Percentiles rank a stretch among this genome's conserved stretches.
Evolutionary conservation across 1,140 invertebrate genomes (phyloP).

Genomic region (Chironomus striatipennis): DNA sequence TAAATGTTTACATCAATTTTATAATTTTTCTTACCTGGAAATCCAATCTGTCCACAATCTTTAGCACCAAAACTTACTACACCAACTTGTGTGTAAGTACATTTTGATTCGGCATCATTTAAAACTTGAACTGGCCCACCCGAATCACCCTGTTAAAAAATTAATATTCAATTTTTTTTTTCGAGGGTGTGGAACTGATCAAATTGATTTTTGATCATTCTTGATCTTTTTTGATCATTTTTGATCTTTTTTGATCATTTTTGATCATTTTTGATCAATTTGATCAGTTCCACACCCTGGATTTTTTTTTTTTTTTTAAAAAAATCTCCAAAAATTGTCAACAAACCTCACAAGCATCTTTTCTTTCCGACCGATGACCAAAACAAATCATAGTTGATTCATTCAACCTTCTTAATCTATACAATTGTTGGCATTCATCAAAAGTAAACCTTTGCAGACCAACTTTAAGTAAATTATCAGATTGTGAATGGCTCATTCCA

Average conservation of each 20-base stretch:
- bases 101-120: constrained; percentile 30
- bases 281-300: too few species aligned
- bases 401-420: background rate
- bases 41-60: constrained; percentile 29
- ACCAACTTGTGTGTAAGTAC: constrained; percentile 33
- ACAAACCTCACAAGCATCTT: background rate
- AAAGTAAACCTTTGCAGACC: background rate
- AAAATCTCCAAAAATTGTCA: too few species aligned
- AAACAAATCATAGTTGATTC: background rate
- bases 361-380: background rate
- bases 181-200: too few species aligned
- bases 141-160: too few species aligned
- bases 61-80: constrained; percentile 32
- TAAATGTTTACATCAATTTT: too few species aligned
- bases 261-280: too few species aligned
- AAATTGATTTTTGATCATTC: too few species aligned
- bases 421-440: background rate
- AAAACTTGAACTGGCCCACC: constrained; percentile 35
- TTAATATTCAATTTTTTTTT: too few species aligned
- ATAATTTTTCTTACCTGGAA: too few species aligned
- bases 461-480: background rate
- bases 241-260: too few species aligned
- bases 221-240: too few species aligned
- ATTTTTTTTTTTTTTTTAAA: too few species aligned
- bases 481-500: background rate